Evolutionary conservation across 2,113 vertebrate genomes (phyloP).

Genomic region (Riparia riparia): DNA sequence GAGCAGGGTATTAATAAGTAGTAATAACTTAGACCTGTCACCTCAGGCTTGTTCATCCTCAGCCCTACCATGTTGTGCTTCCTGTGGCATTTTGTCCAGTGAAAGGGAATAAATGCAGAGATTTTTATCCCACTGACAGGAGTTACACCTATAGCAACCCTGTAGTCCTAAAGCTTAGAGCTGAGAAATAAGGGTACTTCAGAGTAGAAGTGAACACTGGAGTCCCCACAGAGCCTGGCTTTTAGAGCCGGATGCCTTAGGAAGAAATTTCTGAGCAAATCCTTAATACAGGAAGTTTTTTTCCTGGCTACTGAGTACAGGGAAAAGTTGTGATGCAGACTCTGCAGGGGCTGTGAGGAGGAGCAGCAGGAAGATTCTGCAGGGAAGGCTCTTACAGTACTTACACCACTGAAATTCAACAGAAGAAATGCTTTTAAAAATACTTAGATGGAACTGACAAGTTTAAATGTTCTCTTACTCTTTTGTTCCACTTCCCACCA

Average conservation of each 20-base stretch:
- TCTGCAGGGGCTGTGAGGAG: neutral
- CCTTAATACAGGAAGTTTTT: neutral
- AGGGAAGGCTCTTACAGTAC: neutral
- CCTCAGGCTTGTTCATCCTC: neutral
- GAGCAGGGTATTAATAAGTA: neutral
- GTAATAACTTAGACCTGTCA: neutral
- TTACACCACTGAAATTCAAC: neutral
- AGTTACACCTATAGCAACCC: neutral
- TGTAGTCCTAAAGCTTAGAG: neutral
- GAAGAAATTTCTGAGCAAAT: neutral
- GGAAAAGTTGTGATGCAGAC: neutral
- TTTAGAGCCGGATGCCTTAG: neutral
- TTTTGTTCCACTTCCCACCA: neutral
- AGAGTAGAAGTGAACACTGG: neutral
- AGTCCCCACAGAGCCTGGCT: neutral
- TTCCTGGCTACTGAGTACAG: neutral
- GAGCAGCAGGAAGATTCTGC: neutral
- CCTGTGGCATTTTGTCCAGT: neutral
- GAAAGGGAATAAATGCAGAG: neutral
- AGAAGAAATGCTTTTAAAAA: neutral
- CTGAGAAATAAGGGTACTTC: neutral
- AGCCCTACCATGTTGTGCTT: neutral
- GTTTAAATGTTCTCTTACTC: neutral
- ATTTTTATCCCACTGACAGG: neutral
- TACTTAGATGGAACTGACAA: neutral